phyloP scores from a whole-genome alignment of 1,140 invertebrate genomes.

The Caenorhabditis inopinata region DNA sequence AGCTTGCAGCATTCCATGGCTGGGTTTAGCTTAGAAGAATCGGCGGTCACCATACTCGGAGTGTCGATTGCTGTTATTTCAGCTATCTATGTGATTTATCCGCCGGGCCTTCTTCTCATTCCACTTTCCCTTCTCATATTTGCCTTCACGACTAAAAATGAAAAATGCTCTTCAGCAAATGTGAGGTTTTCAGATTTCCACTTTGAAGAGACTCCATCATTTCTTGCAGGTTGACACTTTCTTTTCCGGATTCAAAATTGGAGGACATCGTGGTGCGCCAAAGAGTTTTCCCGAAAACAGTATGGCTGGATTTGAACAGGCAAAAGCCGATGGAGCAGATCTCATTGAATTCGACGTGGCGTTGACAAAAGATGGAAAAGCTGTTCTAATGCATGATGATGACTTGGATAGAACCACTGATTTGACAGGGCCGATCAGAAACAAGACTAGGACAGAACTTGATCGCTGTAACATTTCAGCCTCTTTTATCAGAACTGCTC shows the following conservation, averaged over 20 bases:
- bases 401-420: constrained; percentile 75
- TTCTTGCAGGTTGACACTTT: constrained; percentile 53
- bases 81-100: constrained; percentile 11
- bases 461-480: constrained; percentile 72
- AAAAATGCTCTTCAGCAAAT: constrained; percentile 21
- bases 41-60: not conserved
- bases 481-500: constrained; percentile 63
- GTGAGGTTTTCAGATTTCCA: not conserved
- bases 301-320: constrained; percentile 61
- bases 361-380: constrained; percentile 75
- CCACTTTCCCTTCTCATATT: constrained; percentile 37
- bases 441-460: constrained; percentile 73
- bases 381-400: constrained; percentile 77
- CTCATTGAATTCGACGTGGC: constrained; percentile 78
- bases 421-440: constrained; percentile 69
- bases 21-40: constrained; percentile 17
- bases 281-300: constrained; percentile 61
- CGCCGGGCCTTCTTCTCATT: not conserved
- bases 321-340: constrained; percentile 72
- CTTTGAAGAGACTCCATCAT: too few species aligned
- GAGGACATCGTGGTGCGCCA: constrained; percentile 62
- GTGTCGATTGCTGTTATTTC: constrained; percentile 1
- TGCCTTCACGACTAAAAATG: constrained; percentile 20
- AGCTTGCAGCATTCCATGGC: not conserved
- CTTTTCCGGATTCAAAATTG: constrained; percentile 57